These are phyloP conservation scores for Diplosoma virens DNA, from an alignment of 23 tunicate genomes.

Conservation along the genomic window DNA sequence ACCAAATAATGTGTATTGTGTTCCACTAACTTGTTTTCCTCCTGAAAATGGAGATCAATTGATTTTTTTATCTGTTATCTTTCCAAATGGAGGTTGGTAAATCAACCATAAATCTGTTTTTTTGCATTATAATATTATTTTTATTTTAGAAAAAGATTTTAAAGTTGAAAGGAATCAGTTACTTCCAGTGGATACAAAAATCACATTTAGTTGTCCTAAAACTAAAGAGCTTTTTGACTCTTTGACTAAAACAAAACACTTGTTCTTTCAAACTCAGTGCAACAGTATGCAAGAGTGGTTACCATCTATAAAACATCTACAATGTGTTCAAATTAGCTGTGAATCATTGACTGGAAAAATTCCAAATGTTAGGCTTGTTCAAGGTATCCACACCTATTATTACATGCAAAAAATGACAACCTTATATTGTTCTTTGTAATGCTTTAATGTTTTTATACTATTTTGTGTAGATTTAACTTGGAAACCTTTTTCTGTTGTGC, in stretches of 20 bases:
- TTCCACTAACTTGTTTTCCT: constrained; percentile 18
- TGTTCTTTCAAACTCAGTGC: too few species aligned
- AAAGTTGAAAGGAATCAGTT: too few species aligned
- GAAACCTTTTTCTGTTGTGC: constrained; percentile 44
- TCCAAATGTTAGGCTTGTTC: not conserved
- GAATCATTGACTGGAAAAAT: constrained; percentile 14
- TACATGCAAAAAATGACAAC: too few species aligned
- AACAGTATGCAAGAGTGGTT: constrained; percentile 25
- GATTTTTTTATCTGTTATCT: constrained; percentile 4
- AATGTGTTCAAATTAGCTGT: constrained; percentile 41
- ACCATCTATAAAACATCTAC: constrained; percentile 18
- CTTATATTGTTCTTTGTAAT: not conserved
- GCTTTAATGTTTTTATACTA: too few species aligned
- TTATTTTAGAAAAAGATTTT: too few species aligned
- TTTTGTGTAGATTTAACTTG: constrained; percentile 2
- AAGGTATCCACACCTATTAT: too few species aligned
- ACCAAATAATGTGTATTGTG: constrained; percentile 27
- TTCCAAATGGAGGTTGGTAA: constrained; percentile 25
- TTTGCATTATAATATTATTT: too few species aligned
- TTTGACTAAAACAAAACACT: too few species aligned
- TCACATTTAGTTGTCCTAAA: too few species aligned
- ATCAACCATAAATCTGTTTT: not conserved
- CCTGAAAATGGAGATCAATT: constrained; percentile 13
- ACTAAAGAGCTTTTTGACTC: too few species aligned
- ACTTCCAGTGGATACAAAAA: too few species aligned